These are phyloP conservation scores for Eremobia ochroleuca DNA, from an alignment of 2,888 invertebrate species.

Conservation along the genomic window DNA sequence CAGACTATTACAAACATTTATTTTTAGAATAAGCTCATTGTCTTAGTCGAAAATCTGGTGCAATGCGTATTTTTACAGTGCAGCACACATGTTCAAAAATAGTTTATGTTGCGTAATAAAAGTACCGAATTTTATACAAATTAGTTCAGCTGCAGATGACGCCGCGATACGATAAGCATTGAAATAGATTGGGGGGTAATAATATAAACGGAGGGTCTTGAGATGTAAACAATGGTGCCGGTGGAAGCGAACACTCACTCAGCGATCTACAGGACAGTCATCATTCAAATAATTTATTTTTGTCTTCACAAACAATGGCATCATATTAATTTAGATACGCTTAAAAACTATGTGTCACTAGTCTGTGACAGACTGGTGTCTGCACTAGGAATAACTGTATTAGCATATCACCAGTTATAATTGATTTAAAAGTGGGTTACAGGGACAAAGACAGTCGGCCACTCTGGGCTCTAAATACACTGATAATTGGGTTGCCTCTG, in stretches of 20 bases:
- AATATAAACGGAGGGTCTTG: constrained; percentile 16
- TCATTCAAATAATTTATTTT: not conserved
- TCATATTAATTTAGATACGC: not conserved
- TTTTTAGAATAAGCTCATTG: constrained; percentile 34
- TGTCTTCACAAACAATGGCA: not conserved
- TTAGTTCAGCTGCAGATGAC: constrained; percentile 35
- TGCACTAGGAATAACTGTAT: not conserved
- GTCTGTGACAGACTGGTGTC: not conserved
- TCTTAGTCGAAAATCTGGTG: constrained; percentile 34
- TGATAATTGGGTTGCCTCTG: not conserved
- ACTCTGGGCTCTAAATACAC: not conserved
- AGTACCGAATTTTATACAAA: not conserved
- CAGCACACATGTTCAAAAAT: constrained; percentile 35
- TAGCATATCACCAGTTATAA: not conserved
- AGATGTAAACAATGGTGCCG: constrained; percentile 3
- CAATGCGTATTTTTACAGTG: constrained; percentile 24
- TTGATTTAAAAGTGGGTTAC: not conserved
- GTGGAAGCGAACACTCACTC: not conserved
- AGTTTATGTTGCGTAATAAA: constrained; percentile 31
- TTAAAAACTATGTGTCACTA: not conserved
- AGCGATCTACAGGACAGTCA: not conserved
- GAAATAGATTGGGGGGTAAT: constrained; percentile 11
- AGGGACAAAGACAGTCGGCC: not conserved
- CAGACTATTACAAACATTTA: constrained; percentile 14
- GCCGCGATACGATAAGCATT: constrained; percentile 15